phyloP scores from a whole-genome alignment of 2,113 vertebrate genomes.

The Eubucco bourcierii region DNA sequence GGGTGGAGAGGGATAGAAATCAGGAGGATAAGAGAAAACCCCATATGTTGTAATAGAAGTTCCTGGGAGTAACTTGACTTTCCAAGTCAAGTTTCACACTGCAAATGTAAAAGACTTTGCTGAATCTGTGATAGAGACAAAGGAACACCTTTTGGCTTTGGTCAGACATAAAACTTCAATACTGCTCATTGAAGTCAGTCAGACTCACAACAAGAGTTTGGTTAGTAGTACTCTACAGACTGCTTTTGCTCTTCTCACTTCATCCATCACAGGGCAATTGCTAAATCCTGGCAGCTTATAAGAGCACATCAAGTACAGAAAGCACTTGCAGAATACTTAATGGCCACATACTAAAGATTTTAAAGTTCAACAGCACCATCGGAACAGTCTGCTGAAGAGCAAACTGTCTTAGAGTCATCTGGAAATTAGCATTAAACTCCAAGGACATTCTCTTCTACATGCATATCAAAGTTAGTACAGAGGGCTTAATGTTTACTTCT shows the following conservation, averaged over 20 bases:
- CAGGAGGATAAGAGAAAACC: accelerated
- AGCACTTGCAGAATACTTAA: constrained; percentile 48
- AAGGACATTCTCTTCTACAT: not conserved
- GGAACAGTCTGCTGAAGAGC: not conserved
- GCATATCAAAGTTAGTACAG: not conserved
- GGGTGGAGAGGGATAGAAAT: not conserved
- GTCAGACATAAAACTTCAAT: not conserved
- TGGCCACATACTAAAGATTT: constrained; percentile 19
- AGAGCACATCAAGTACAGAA: constrained; percentile 29
- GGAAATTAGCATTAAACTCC: not conserved
- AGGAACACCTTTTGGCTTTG: not conserved
- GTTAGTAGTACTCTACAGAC: not conserved
- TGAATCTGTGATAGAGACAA: not conserved
- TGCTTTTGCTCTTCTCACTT: constrained; percentile 34
- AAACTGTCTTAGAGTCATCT: not conserved
- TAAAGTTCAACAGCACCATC: constrained; percentile 51
- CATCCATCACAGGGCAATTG: constrained; percentile 60
- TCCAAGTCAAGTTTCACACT: not conserved
- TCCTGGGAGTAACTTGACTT: not conserved
- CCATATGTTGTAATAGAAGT: not conserved
- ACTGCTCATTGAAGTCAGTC: not conserved
- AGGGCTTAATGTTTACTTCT: not conserved
- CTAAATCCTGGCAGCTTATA: constrained; percentile 42
- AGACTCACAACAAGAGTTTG: not conserved
- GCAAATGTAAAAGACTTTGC: not conserved